Evolutionary conservation across 23 tunicate species (phyloP).

Genomic region (Oikopleura vanhoeffeni): DNA sequence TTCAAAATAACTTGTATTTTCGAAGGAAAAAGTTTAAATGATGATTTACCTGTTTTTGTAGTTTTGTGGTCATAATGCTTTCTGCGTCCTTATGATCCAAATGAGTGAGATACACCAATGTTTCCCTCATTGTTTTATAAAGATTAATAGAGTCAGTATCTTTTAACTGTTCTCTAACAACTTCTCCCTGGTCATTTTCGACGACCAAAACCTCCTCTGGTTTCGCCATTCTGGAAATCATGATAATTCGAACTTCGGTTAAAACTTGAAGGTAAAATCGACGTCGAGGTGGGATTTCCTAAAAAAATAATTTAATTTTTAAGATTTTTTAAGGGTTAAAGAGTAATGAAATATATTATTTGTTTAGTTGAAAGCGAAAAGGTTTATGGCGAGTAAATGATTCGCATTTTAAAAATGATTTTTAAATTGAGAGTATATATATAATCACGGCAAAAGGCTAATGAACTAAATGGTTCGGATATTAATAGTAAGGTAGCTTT

Average conservation of each 20-base stretch:
- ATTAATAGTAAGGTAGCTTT: too few species aligned
- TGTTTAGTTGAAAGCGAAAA: too few species aligned
- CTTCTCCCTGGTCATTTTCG: constrained; percentile 98
- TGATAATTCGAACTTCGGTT: constrained; percentile 56
- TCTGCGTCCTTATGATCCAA: constrained; percentile 87
- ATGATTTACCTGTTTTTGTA: constrained; percentile 53
- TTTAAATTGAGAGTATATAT: too few species aligned
- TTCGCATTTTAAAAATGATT: too few species aligned
- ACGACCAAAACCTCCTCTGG: constrained; percentile 98
- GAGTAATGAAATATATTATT: too few species aligned
- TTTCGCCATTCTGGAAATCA: constrained; percentile 98
- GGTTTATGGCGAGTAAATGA: too few species aligned
- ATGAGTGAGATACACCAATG: constrained; percentile 83
- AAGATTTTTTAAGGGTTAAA: too few species aligned
- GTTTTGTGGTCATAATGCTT: constrained; percentile 86
- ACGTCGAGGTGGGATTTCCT: constrained; percentile 10
- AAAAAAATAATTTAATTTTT: too few species aligned
- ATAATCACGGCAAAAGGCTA: too few species aligned
- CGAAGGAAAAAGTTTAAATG: background rate
- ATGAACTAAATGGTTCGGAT: too few species aligned
- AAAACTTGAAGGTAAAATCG: constrained; percentile 14
- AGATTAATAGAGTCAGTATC: constrained; percentile 95
- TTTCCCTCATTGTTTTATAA: constrained; percentile 95
- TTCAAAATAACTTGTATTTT: too few species aligned
- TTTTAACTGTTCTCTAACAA: constrained; percentile 87